These are phyloP conservation scores for Hiodon tergisus DNA, from an alignment of 2,113 vertebrate species.

Conservation along the genomic window DNA sequence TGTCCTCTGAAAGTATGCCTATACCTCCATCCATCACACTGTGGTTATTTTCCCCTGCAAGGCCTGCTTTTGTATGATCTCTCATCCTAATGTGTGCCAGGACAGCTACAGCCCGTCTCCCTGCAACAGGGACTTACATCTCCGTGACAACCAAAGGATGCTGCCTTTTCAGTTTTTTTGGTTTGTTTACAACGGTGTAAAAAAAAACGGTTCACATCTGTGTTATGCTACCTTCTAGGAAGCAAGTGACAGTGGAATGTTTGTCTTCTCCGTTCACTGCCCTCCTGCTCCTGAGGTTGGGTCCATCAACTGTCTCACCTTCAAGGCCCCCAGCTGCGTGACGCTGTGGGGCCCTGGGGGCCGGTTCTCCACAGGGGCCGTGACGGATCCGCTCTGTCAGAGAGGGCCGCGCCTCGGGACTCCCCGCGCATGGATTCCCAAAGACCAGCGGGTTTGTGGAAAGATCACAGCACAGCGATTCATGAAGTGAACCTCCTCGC, in stretches of 20 bases:
- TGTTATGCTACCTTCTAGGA: constrained; percentile 1
- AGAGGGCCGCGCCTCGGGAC: too few relatives aligned
- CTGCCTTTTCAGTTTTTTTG: not conserved
- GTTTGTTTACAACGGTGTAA: constrained; percentile 9
- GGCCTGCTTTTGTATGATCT: constrained; percentile 21
- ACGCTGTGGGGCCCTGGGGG: too few relatives aligned
- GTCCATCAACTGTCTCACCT: too few relatives aligned
- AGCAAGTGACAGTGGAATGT: not conserved
- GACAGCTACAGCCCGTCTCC: constrained; percentile 1
- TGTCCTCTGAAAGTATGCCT: not conserved
- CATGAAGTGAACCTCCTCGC: too few relatives aligned
- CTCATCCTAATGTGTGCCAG: constrained; percentile 19
- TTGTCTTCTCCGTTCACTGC: too few relatives aligned
- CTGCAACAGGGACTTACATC: not conserved
- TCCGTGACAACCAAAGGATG: not conserved
- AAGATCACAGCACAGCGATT: too few relatives aligned
- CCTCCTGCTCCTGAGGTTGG: too few relatives aligned
- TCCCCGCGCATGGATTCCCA: too few relatives aligned
- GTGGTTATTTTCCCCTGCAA: constrained; percentile 20
- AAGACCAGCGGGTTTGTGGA: too few relatives aligned
- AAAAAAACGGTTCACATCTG: not conserved
- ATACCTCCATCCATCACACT: constrained; percentile 16
- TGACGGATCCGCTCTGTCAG: too few relatives aligned
- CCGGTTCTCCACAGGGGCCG: too few relatives aligned
- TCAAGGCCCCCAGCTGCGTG: too few relatives aligned